phyloP scores from a whole-genome alignment of 2,888 invertebrate species.

The Tineola bisselliella region DNA sequence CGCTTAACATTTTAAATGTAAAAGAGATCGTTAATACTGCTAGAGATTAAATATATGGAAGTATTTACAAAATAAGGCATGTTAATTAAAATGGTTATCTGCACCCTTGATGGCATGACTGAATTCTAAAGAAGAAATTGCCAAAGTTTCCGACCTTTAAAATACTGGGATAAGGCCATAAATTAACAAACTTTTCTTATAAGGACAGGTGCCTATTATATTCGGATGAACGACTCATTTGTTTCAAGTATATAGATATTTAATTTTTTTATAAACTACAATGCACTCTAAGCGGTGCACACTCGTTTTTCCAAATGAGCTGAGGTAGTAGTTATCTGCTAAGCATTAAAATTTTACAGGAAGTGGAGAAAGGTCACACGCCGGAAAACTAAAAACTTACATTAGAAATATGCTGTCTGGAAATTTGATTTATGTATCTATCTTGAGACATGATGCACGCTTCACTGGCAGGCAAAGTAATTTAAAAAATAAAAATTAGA shows the following conservation, averaged over 20 bases:
- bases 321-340: no score
- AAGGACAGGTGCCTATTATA: background rate
- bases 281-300: no score
- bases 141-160: background rate
- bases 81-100: background rate
- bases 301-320: no score
- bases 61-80: background rate
- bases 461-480: no score
- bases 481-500: no score
- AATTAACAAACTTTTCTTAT: background rate
- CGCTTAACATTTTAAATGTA: background rate
- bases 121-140: conserved; percentile 3
- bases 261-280: background rate
- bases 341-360: no score
- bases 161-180: background rate
- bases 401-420: no score
- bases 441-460: no score
- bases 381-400: no score
- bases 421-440: no score
- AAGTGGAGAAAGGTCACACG: no score
- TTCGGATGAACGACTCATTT: background rate
- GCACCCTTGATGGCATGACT: background rate
- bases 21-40: background rate
- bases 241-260: background rate
- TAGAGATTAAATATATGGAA: no score